Evolutionary conservation across 37 sponge, comb jelly and placozoan genomes (phyloP), one percentile per base, ranked within the genome.

Genomic region (Lycopodina hypogea): DNA sequence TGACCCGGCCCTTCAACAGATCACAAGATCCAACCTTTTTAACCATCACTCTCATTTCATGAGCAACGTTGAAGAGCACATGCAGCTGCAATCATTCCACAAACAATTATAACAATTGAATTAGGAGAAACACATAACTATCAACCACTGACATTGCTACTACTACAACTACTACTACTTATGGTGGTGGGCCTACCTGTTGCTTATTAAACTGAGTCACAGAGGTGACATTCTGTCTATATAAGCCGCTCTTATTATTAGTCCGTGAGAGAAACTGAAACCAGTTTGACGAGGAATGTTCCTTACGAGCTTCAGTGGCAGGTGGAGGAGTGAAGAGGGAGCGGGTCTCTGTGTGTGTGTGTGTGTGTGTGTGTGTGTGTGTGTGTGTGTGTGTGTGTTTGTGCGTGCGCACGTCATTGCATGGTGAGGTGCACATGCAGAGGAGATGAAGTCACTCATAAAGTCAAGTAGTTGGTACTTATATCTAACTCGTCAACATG

Each of bases 141-240:
- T 45, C 48, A 45, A 4, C 4, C 48, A 4, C 4, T 45, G 48
- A 45, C 48, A 45, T 9, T 45, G 48, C 48, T 45, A 45, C 9
- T 45, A 45, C 9, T 9, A 45, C 48, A 45, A 6, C 68, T 36
- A 37, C 21, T 23, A 29, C 1, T 23, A 36, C 62, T 1, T 39
- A 12, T 0, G 9, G 8, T 34, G 21, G n/a, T 28, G 6, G n/a
- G n/a, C 40, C 39, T 71, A 90, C 96, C 84, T 89, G 86, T 56
- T 94, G 89, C 42, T 81, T 86, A 42, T 56, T 88, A 63, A 97
- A 94, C 82, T 97, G 98, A 6, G 56, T 85, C 28, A 86, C 90
- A 24, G 88, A 80, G 48, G 94, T 72, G 28, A 97, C 42, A 75
- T 94, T 83, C 68, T 84, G 88, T 48, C 66, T 75, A 33, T 68